Base-by-base conservation (phyloP, 2,113 vertebrate genomes). In the Tympanuchus pallidicinctus region DNA sequence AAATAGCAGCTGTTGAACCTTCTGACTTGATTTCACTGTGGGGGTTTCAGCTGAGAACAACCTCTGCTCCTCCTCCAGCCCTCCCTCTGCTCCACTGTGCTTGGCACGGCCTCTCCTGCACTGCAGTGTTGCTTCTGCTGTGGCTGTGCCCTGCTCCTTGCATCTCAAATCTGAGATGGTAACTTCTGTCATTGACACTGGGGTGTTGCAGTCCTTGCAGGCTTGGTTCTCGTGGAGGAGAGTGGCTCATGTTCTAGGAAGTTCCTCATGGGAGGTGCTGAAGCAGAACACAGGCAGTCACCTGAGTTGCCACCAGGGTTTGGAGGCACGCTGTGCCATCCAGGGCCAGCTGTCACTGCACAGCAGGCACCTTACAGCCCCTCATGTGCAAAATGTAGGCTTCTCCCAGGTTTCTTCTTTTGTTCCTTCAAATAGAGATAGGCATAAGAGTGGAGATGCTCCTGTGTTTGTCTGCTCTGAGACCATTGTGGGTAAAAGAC, bases 1-100 rank as follows among this genome's bases (percentile, higher is more conserved):
- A 80, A 86, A 95, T 76, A 93, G 90, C 95, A 95, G 94, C 93
- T 94, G 90, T 93, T 64, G 63, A 88, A 88, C 93, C 94, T 95
- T 93, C 72, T 90, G 93, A 97, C 94, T 95, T 91, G 92, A 86
- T 96, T 81, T 89, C 73, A 28, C 61, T 48, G 61, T 88, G 61
- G 45, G 45, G 69, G 88, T 88, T 92, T 93, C 43, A 69, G 69
- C 64, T 12, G 63, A 93, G 90, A 94, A 42, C 88, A 84, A 90
- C 92, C 92, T 91, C 91, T 92, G 84, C 4, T 3, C 89, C 93
- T 92, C 82, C 82, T 57, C 69, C 72, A 60, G 82, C 20, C 64
- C 72, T 86, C 42, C 86, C 70, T 64, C 69, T 86, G 73, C 92
- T 92, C 67, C 1, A 8, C 42, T 0, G 0, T 38, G n/a, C 60